Base-by-base conservation (phyloP, 2,888 invertebrate species). In the Epiblema foenella region DNA sequence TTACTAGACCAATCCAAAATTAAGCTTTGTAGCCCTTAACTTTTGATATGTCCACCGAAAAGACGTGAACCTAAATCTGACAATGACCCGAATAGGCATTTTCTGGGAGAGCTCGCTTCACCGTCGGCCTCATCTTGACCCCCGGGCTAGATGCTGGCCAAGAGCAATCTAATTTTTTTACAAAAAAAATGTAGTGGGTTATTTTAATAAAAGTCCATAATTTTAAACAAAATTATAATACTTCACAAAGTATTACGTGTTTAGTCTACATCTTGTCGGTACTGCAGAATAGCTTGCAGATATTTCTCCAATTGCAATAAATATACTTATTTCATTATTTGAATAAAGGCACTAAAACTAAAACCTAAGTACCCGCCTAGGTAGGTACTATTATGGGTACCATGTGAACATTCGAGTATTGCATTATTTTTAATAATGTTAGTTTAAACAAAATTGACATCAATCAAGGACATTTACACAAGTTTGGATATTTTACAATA, bases 151-250 rank as follows among this genome's bases (percentile, higher is more conserved):
- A 24, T 24, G 24, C 24, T 24, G n/a, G n/a, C n/a, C n/a, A n/a
- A n/a, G n/a, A n/a, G 24, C 2, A 24, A 24, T 24, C 42, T 46
- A 7, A 46, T 46, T n/a, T n/a, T n/a, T n/a, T n/a, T n/a, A n/a
- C n/a, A n/a, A n/a, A n/a, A n/a, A n/a, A n/a, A n/a, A n/a, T n/a
- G n/a, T 46, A 46, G 8, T n/a, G n/a, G n/a, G 46, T n/a, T n/a
- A 7, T 8, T n/a, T 18, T 8, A 68, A 49, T 33, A 11, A 69
- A 62, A 69, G 24, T 8, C 20, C 12, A 49, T 24, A n/a, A 18
- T 69, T 68, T 63, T 29, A 37, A 69, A 69, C 57, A 60, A 54
- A 15, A 52, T 58, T 70, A 54, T 68, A 64, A 52, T 70, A 70
- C n/a, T n/a, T n/a, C n/a, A 70, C 65, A 66, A 65, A 66, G 65